Percentiles rank a stretch among this genome's conserved stretches.
Conservation (phyloP, 1,140 invertebrate genomes). For the Theocolax elegans region DNA sequence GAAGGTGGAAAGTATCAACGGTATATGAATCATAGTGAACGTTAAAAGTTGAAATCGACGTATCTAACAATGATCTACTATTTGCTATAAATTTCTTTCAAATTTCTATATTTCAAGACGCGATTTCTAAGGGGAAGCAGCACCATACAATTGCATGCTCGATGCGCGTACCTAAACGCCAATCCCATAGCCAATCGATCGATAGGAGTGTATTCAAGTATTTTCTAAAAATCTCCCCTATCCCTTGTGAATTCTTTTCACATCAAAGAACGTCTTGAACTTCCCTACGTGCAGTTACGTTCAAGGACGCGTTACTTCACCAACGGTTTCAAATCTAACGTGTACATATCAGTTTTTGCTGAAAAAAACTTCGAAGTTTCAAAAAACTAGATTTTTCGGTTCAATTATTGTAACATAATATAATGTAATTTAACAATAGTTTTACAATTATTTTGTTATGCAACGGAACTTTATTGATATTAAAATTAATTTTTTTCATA, state of each 20-base stretch:
- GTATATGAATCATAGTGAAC: too few relatives aligned
- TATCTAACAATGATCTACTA: background rate
- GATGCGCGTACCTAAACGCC: slow-evolving; percentile 30
- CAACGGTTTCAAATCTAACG: slow-evolving; percentile 29
- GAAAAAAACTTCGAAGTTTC: background rate
- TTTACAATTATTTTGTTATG: too few relatives aligned
- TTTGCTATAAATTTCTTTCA: slow-evolving; percentile 5
- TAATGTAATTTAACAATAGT: too few relatives aligned
- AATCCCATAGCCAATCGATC: slow-evolving; percentile 45
- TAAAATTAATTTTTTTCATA: too few relatives aligned
- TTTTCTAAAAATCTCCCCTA: slow-evolving; percentile 31
- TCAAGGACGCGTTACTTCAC: slow-evolving; percentile 6
- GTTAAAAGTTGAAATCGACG: background rate
- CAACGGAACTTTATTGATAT: too few relatives aligned
- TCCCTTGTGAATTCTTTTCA: background rate
- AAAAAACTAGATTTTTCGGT: background rate
- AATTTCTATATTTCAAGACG: slow-evolving; percentile 8
- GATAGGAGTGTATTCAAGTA: slow-evolving; percentile 36
- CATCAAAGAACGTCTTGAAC: background rate
- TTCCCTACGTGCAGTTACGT: background rate
- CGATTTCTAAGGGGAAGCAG: background rate
- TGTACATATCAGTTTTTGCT: background rate
- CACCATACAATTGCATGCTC: slow-evolving; percentile 3
- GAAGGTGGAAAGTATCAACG: too few relatives aligned
- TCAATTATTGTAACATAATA: too few relatives aligned